Evolutionary conservation across 1,140 invertebrate genomes (phyloP).

Genomic region (Mactra quadrangularis): DNA sequence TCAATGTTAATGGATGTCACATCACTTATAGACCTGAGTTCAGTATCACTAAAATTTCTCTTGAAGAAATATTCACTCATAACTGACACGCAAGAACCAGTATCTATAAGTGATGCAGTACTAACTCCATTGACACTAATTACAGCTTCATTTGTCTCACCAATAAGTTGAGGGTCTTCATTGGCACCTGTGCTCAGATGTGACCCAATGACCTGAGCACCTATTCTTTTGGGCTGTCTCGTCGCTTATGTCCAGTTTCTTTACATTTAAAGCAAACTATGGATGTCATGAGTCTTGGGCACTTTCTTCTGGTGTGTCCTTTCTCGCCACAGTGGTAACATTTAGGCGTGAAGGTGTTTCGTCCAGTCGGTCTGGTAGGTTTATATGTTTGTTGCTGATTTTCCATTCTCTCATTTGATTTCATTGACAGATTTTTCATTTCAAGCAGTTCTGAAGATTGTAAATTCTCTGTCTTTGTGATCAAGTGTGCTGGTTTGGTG

Average conservation of each 20-base stretch:
- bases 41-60: conserved; percentile 12
- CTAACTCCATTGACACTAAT: background rate
- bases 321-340: background rate
- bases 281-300: background rate
- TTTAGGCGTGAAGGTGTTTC: background rate
- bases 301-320: background rate
- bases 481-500: background rate
- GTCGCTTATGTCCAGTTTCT: background rate
- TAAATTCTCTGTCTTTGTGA: background rate
- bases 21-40: background rate
- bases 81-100: conserved; percentile 55
- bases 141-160: conserved; percentile 7
- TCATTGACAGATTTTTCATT: background rate
- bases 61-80: conserved; percentile 45
- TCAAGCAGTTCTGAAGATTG: background rate
- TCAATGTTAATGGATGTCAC: conserved; percentile 34
- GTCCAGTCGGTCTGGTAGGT: background rate
- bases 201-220: conserved; percentile 13
- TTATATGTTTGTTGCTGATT: background rate
- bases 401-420: background rate
- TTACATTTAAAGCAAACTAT: conserved; percentile 12
- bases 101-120: conserved; percentile 46
- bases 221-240: conserved; percentile 22
- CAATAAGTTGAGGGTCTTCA: background rate
- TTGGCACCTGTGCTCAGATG: background rate